These are phyloP conservation scores for Stenopsyche tienmushanensis DNA, from an alignment of 1,140 invertebrate genomes.

Conservation along the genomic window DNA sequence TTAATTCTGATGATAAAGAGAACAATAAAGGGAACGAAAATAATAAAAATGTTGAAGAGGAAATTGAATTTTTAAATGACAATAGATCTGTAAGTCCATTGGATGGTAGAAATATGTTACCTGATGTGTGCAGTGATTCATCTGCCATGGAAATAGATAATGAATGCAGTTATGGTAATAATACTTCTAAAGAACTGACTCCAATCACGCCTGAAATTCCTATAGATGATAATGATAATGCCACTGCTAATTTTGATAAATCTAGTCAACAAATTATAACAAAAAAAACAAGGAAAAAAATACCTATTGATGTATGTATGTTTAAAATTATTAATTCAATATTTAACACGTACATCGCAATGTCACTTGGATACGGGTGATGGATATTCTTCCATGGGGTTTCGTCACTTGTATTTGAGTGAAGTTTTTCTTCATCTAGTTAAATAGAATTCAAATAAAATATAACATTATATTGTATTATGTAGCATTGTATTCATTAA, in stretches of 20 bases:
- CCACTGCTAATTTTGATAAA: constrained; percentile 3
- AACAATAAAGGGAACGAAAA: constrained; percentile 21
- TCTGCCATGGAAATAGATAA: constrained; percentile 23
- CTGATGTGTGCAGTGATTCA: constrained; percentile 13
- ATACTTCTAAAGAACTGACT: not conserved
- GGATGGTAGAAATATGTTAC: constrained; percentile 1
- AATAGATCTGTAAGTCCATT: constrained; percentile 24
- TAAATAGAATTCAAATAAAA: no score
- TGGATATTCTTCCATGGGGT: no score
- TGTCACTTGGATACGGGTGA: no score
- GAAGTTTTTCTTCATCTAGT: no score
- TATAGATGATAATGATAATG: not conserved
- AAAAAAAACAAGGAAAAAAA: constrained; percentile 17
- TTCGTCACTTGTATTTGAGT: no score
- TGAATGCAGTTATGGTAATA: constrained; percentile 18
- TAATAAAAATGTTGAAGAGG: constrained; percentile 27
- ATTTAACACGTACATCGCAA: no score
- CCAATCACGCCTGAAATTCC: not conserved
- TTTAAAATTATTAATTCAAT: no score
- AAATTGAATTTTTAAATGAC: constrained; percentile 36
- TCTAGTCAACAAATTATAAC: not conserved
- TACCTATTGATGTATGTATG: no score
- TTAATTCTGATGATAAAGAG: constrained; percentile 28
- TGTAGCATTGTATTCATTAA: no score
- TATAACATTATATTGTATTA: no score